Percentiles rank a stretch among this genome's conserved stretches.
Evolutionary conservation across 2,888 invertebrate species (phyloP).

Genomic region (Drosophila mayaguana): DNA sequence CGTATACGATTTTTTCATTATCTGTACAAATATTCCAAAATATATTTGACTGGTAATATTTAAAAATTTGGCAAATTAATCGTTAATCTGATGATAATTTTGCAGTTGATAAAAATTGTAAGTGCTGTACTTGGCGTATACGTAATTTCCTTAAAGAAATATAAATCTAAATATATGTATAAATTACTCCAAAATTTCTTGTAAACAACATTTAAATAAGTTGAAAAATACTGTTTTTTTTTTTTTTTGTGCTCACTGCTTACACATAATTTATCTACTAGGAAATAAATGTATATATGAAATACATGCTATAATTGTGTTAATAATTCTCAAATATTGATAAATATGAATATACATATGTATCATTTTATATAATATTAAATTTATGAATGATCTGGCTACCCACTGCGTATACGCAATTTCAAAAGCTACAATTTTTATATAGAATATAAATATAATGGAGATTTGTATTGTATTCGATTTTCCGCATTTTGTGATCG

Average conservation of each 20-base stretch:
- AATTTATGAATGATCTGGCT: background rate
- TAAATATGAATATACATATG: too few species aligned
- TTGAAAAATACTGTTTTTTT: background rate
- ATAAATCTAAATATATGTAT: background rate
- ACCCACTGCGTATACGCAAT: background rate
- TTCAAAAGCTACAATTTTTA: background rate
- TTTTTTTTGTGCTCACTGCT: background rate
- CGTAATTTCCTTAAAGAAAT: background rate
- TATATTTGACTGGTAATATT: background rate
- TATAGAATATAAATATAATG: too few species aligned
- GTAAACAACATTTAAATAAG: background rate
- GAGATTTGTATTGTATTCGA: too few species aligned
- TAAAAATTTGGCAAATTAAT: background rate
- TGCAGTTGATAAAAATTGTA: background rate
- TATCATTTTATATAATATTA: too few species aligned
- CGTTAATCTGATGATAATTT: background rate
- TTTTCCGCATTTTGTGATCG: too few species aligned
- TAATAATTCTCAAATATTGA: too few species aligned
- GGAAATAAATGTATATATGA: too few species aligned
- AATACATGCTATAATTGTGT: too few species aligned
- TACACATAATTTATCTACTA: background rate
- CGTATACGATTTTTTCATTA: conserved; percentile 49
- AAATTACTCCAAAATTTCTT: background rate
- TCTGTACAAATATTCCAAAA: background rate
- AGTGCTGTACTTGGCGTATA: background rate